Evolutionary conservation across 2,113 vertebrate species (phyloP).

Genomic region (Chitala chitala): DNA sequence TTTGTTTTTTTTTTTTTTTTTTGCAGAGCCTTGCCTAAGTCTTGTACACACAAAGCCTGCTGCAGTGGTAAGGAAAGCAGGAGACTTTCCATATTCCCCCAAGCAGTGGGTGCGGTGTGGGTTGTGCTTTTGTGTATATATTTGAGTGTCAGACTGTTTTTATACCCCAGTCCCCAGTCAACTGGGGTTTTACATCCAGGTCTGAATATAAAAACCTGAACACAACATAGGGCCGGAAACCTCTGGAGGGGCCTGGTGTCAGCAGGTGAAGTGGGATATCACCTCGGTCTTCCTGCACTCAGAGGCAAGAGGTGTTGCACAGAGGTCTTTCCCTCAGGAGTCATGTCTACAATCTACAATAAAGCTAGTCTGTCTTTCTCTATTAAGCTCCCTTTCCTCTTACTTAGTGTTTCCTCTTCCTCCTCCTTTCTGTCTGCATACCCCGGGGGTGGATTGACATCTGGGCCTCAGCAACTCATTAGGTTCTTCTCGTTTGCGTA

Average conservation of each 20-base stretch:
- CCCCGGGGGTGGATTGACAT: slow-evolving; percentile 29
- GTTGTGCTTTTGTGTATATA: not conserved
- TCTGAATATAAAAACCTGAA: too few relatives aligned
- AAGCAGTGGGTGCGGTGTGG: not conserved
- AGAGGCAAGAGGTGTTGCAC: too few relatives aligned
- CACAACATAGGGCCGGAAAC: too few relatives aligned
- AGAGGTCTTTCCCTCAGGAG: not conserved
- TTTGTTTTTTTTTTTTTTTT: too few relatives aligned
- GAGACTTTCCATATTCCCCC: not conserved
- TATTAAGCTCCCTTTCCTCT: not conserved
- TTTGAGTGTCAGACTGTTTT: not conserved
- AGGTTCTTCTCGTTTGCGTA: too few relatives aligned
- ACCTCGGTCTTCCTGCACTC: too few relatives aligned
- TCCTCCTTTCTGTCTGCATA: not conserved
- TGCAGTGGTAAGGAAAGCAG: too few relatives aligned
- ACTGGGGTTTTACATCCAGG: not conserved
- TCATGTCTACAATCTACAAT: not conserved
- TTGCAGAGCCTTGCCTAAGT: too few relatives aligned
- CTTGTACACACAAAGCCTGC: too few relatives aligned
- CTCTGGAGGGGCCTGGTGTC: too few relatives aligned
- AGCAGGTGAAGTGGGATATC: too few relatives aligned
- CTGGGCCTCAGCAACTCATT: not conserved
- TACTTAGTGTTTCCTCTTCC: not conserved
- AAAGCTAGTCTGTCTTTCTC: not conserved
- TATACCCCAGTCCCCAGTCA: not conserved